Base-by-base conservation (phyloP, 2,113 vertebrate species). In the Miniopterus natalensis region DNA sequence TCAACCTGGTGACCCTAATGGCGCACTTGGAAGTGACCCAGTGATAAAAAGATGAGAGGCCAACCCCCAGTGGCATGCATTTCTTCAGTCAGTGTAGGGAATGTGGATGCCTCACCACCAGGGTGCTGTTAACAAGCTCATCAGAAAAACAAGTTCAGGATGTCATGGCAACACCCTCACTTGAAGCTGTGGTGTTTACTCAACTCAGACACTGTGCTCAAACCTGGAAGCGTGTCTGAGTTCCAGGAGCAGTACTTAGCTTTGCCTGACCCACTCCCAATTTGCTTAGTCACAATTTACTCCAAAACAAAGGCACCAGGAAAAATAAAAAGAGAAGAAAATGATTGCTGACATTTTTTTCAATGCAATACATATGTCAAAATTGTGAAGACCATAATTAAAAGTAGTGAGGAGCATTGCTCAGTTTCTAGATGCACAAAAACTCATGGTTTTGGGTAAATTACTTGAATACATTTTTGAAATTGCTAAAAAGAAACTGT, bases 401-500 rank as follows among this genome's bases (percentile, higher is more conserved):
- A 94, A 96, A 84, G 75, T 63, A 40, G n/a, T 1, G 31, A 77
- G 81, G 51, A 47, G 6, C 80, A 27, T 36, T 13, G 2, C 31
- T 96, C 1, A 1, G 1, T 84, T 90, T 83, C 70, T 75, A 90
- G 74, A 70, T 31, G 71, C 40, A 27, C 9, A 13, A 78, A 59
- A 13, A 15, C 77, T 45, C 25, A 42, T 80, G 57, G 21, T 95
- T 96, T 97, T 75, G 31, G 27, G 21, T 17, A 42, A 86, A n/a
- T 40, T 90, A 36, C 73, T 75, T 95, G 91, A 65, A 95, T n/a
- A 90, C 57, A 79, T 70, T 63, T 68, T 94, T 88, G 79, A 92
- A 84, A 45, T 88, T 92, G 68, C 31, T 88, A 51, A 63, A 68
- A 79, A 74, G 51, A 74, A 74, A 63, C 17, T 68, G 15, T 83